Evolutionary conservation across 2,888 invertebrate genomes (phyloP), one percentile per base, ranked within the genome.

Genomic region (Hololepta plana): DNA sequence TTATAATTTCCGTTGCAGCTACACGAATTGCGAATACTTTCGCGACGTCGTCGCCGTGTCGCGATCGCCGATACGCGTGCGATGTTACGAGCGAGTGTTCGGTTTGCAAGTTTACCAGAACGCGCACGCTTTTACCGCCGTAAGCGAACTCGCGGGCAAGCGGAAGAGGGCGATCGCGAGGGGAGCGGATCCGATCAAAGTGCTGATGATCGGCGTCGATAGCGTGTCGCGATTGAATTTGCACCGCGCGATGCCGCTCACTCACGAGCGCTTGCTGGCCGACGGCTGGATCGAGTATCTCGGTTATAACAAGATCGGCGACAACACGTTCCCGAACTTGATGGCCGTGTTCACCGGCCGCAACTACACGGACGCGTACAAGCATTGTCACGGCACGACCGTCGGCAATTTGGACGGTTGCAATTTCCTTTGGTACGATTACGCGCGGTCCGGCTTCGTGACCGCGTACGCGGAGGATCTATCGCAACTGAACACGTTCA

Each of bases 291-390:
- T 41, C n/a, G 47, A 48, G 35, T 40, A 47, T 13, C 30, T 34
- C 15, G 49, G 45, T 1, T 52, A 52, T 32, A 64, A 63, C 35
- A 65, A 81, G 67, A 66, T 80, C 33, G 84, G 72, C 4, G 88
- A 88, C 43, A 88, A 90, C 43, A 88, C 87, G 0, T 82, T 80
- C 44, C 85, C 88, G 0, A 91, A 91, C 51, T 52, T 90, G 24
- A 75, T 87, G 64, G 81, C 85, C 0, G 60, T 79, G 22, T 56
- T 81, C 11, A 71, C 76, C 1, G 90, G 88, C 2, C 60, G 64
- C 32, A 46, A 53, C 30, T 28, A 32, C 14, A 26, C 47, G 1
- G 40, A 58, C 9, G 55, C 67, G 3, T 57, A 64, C 24, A 39
- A 49, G 1, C 47, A 59, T 23, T 66, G 67, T 36, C 52, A 58